Conservation (phyloP, 2,888 invertebrate species). For the Eulithis prunata region DNA sequence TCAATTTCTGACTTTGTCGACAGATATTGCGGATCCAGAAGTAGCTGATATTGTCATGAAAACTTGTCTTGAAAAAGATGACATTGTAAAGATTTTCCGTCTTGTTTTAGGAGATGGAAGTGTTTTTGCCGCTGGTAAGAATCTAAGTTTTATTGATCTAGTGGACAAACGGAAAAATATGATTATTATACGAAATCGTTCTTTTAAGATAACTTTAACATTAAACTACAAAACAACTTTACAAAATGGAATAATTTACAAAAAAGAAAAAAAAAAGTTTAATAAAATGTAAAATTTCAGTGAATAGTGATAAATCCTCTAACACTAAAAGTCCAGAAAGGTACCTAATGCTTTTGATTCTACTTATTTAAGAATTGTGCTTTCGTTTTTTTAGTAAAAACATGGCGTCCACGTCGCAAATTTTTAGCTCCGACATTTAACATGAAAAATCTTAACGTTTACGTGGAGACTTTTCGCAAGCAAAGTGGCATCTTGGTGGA, state of each 20-base stretch:
- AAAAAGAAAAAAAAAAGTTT: no score
- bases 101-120: conserved; percentile 54
- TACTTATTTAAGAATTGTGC: no score
- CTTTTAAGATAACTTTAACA: no score
- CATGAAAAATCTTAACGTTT: conserved; percentile 50
- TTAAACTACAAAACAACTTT: no score
- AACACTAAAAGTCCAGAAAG: no score
- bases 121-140: conserved; percentile 57
- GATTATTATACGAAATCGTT: no score
- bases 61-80: conserved; percentile 56
- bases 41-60: conserved; percentile 52
- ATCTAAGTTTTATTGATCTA: background rate
- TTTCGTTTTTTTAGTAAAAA: conserved; percentile 6
- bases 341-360: no score
- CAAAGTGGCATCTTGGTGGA: conserved; percentile 50
- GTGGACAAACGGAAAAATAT: no score
- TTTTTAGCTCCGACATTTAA: conserved; percentile 54
- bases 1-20: background rate
- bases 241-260: no score
- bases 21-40: conserved; percentile 42
- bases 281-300: no score
- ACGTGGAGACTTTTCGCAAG: conserved; percentile 47
- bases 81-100: conserved; percentile 43
- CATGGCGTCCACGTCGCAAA: conserved; percentile 37
- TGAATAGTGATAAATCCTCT: no score